These are phyloP conservation scores for Temnothorax longispinosus DNA, from an alignment of 1,140 invertebrate genomes.

Conservation along the genomic window DNA sequence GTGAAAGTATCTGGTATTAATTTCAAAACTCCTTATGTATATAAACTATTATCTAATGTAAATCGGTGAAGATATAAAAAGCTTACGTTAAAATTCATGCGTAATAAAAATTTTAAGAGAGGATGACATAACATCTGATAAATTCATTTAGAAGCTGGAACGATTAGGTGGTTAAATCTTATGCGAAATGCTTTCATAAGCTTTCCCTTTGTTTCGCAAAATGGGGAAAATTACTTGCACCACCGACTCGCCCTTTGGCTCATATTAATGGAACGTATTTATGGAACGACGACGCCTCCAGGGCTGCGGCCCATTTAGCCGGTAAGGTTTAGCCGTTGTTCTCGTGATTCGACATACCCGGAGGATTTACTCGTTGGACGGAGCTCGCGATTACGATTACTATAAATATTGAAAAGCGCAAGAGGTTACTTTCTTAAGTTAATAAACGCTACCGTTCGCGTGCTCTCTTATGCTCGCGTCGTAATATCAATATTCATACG, in stretches of 20 bases:
- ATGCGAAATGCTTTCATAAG: conserved; percentile 6
- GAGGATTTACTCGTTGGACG: not conserved
- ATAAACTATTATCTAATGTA: not conserved
- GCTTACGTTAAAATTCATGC: not conserved
- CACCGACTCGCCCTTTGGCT: not conserved
- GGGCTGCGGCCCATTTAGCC: not conserved
- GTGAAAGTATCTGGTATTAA: not conserved
- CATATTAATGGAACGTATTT: conserved; percentile 28
- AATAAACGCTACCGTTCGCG: conserved; percentile 10
- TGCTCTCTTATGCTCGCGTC: not conserved
- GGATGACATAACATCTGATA: not conserved
- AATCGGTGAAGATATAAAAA: not conserved
- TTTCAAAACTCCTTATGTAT: not conserved
- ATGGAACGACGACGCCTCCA: not conserved
- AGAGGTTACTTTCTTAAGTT: not conserved
- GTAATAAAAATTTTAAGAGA: not conserved
- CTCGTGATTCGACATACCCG: not conserved
- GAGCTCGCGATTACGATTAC: conserved; percentile 32
- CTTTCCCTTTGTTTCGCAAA: conserved; percentile 12
- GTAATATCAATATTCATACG: conserved; percentile 45
- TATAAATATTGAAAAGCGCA: conserved; percentile 57
- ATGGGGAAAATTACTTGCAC: conserved; percentile 36
- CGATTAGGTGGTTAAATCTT: not conserved
- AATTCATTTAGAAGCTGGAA: not conserved
- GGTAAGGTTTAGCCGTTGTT: not conserved